These are phyloP conservation scores for Ischnus inquisitorius DNA, from an alignment of 2,888 invertebrate species.

Conservation along the genomic window DNA sequence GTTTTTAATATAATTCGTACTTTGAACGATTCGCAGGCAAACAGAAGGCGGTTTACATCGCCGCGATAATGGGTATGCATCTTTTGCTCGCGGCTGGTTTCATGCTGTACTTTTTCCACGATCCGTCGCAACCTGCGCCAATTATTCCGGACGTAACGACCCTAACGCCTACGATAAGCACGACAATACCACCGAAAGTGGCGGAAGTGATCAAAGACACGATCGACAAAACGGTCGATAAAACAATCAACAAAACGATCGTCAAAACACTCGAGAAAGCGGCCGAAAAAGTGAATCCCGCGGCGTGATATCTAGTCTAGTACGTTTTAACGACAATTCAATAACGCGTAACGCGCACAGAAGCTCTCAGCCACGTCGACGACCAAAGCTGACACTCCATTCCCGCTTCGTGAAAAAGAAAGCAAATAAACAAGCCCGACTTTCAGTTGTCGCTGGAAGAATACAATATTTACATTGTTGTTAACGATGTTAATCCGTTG, in stretches of 20 bases:
- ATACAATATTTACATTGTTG: not conserved
- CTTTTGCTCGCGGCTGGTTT: slow-evolving; percentile 94
- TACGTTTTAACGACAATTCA: not conserved
- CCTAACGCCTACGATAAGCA: slow-evolving; percentile 22
- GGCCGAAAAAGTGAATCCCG: not conserved
- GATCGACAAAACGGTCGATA: no score
- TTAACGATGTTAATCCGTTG: slow-evolving; percentile 11
- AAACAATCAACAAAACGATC: no score
- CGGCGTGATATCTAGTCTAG: slow-evolving; percentile 25
- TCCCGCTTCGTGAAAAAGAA: no score
- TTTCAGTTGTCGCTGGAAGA: no score
- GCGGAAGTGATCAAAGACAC: not conserved
- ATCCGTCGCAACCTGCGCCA: slow-evolving; percentile 82
- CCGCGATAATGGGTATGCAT: slow-evolving; percentile 91
- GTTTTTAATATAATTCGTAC: not conserved
- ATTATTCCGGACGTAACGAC: not conserved
- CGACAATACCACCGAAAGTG: slow-evolving; percentile 44
- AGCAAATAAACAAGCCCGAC: no score
- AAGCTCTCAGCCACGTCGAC: not conserved
- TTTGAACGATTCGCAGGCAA: slow-evolving; percentile 81
- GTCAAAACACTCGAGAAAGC: no score
- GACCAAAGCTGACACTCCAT: no score
- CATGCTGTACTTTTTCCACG: slow-evolving; percentile 93
- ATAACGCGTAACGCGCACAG: slow-evolving; percentile 16
- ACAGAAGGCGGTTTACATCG: slow-evolving; percentile 88